Evolutionary conservation across 2,797 vertebrate genomes (phyloP), one percentile per base, ranked within the genome.

Genomic region (Erethizon dorsatum): DNA sequence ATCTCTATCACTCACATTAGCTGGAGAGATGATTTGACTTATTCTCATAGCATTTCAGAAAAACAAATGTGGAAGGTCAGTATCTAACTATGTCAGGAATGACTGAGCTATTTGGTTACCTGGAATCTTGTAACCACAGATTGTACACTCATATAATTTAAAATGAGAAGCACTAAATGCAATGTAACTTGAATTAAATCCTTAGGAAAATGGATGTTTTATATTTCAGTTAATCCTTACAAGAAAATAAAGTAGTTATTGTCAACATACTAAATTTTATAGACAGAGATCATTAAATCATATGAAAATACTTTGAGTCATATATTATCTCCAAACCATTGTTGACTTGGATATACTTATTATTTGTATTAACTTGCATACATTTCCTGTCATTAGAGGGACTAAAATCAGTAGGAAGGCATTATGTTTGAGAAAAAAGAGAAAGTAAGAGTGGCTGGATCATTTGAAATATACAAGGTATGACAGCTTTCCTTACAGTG

Each of bases 361-460:
- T 90, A 47, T 93, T 90, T 91, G 22, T 78, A 65, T 85, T 91
- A 94, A 56, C 47, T 63, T 83, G 18, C 26, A 90, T 95, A 9
- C 26, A 18, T 92, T 91, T 90, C 41, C 17, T 33, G 12, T 95
- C n/a, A 54, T 88, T 94, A 90, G 82, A 69, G 8, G n/a, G 91
- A 87, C 93, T 96, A 95, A 91, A 94, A 83, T 20, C 24, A 94
- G n/a, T 88, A n/a, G 4, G 90, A 94, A 93, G 79, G 15, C 47
- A 61, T 86, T 90, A 45, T 85, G 5, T 87, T 78, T 92, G 82
- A 95, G 10, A 8, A 92, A 79, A 73, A 89, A 84, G 59, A 88
- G n/a, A 89, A 22, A 73, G 18, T n/a, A 22, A 63, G 52, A 93
- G 17, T 79, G 47, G 69, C 45, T 91, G 83, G 22, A 22, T 92